Evolutionary conservation across 2,113 vertebrate genomes (phyloP).

Genomic region (Dendrocopos noguchii): DNA sequence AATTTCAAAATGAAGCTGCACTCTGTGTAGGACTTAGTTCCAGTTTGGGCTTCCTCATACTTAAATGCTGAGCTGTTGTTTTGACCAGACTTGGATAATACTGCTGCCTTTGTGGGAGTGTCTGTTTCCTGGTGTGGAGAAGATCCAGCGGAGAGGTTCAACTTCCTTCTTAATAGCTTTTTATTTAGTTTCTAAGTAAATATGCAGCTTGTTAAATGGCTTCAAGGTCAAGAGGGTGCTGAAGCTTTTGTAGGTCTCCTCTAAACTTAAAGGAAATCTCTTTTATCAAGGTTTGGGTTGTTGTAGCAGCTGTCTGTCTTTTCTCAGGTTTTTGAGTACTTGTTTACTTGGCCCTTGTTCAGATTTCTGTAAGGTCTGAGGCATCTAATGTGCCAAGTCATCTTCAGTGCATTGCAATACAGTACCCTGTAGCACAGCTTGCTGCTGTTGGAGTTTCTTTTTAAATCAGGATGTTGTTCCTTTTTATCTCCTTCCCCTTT

Average conservation of each 20-base stretch:
- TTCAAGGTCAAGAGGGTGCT: not conserved
- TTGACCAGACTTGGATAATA: not conserved
- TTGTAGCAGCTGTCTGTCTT: not conserved
- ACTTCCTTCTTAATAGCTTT: not conserved
- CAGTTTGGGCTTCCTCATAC: not conserved
- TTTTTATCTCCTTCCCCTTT: not conserved
- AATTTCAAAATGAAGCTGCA: not conserved
- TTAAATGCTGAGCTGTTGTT: not conserved
- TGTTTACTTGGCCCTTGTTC: not conserved
- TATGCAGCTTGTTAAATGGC: not conserved
- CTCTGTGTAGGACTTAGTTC: not conserved
- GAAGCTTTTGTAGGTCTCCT: not conserved
- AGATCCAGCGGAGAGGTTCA: not conserved
- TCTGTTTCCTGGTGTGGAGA: not conserved
- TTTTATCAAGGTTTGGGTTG: not conserved
- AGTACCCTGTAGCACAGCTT: not conserved
- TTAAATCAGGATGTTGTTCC: not conserved
- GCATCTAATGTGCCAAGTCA: not conserved
- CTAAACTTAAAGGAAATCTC: not conserved
- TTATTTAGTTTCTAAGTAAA: not conserved
- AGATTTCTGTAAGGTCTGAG: not conserved
- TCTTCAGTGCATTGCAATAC: not conserved
- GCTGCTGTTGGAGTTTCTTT: not conserved
- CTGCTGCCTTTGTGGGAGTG: not conserved
- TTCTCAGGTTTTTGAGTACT: not conserved